Conservation (phyloP, 2,113 vertebrate species). For the Caretta caretta region DNA sequence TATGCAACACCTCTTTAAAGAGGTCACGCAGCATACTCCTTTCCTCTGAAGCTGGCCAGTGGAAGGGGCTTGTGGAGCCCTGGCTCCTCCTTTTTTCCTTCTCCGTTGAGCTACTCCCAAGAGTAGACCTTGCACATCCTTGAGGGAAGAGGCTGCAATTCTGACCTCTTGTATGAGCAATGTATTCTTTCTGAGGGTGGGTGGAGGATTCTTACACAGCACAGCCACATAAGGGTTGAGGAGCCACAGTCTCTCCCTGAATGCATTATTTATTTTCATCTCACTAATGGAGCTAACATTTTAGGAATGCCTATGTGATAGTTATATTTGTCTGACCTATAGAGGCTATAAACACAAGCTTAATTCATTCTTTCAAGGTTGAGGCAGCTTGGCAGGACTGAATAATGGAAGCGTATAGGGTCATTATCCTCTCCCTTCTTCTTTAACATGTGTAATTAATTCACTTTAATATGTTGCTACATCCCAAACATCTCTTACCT, state of each 20-base stretch:
- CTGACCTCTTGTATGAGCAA: rapidly evolving
- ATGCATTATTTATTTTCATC: conserved; percentile 48
- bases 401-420: conserved; percentile 35
- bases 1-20: neutral
- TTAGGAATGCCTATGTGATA: conserved; percentile 35
- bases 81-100: neutral
- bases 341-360: neutral
- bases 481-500: conserved; percentile 11
- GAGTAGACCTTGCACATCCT: neutral
- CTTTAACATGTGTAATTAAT: conserved; percentile 26
- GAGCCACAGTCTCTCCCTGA: conserved; percentile 16
- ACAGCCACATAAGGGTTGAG: neutral
- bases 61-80: neutral
- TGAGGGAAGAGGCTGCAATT: rapidly evolving
- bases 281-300: conserved; percentile 52
- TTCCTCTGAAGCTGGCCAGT: neutral
- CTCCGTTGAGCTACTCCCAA: neutral
- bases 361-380: conserved; percentile 48
- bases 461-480: neutral
- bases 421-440: neutral
- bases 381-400: conserved; percentile 28
- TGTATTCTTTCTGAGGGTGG: too few species aligned
- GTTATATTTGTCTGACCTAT: conserved; percentile 59
- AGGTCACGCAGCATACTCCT: neutral
- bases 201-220: rapidly evolving